Evolutionary conservation across 2,888 invertebrate species (phyloP), one percentile per base, ranked within the genome.

Genomic region (Caprella mutica): DNA sequence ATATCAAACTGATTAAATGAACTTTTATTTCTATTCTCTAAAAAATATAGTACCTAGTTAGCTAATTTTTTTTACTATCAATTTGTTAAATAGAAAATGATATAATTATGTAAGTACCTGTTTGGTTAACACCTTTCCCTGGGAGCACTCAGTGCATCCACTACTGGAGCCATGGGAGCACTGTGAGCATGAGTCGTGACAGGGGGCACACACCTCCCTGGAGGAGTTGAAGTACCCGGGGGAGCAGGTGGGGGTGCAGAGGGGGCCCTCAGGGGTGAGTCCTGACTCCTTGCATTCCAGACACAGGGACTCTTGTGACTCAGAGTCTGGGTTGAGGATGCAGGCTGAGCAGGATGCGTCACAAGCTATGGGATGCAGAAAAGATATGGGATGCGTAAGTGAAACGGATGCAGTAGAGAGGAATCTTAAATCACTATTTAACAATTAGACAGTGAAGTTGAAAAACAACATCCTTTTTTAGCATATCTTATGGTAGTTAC

Each of bases 211-310:
- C 8, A 30, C n/a, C 12, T 30, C 48, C 26, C 23, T 1, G 5
- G 30, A 24, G 5, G 40, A 38, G 26, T 50, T 21, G 21, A 29
- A 61, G 52, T 55, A 46, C 3, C 60, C 56, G 17, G 26, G 39
- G 14, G 48, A 42, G 38, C 64, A 64, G 9, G 39, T 38, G 4
- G 23, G 30, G 9, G 61, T 56, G 35, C 64, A 64, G 5, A 51
- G 55, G 17, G 55, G 54, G 14, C 30, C 52, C 29, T 61, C 46
- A 38, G 38, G 43, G 21, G 50, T 21, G 14, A 17, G 35, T 9
- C 38, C 26, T 9, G 29, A 30, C 8, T 24, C 43, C 40, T 61
- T 57, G 40, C 61, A 61, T 21, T 38, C 50, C 21, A 61, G n/a
- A 39, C 61, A 61, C 6, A 6, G 14, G 38, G 24, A 57, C 2